Percentiles rank a stretch among this genome's conserved stretches.
Evolutionary conservation across 1,140 invertebrate genomes (phyloP).

Genomic region (Capitella teleta): DNA sequence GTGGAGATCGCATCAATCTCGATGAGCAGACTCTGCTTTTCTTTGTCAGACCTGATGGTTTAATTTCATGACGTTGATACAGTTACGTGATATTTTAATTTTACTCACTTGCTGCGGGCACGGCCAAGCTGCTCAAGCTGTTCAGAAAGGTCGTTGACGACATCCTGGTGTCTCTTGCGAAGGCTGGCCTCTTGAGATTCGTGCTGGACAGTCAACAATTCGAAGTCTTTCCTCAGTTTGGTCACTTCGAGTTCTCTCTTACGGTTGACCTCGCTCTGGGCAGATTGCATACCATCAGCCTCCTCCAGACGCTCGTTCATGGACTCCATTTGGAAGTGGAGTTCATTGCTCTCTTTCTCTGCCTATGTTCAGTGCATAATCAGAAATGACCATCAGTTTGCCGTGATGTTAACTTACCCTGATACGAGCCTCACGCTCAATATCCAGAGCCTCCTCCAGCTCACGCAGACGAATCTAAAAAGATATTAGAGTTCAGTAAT

Average conservation of each 20-base stretch:
- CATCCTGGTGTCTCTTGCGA: slow-evolving; percentile 35
- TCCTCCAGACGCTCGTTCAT: slow-evolving; percentile 37
- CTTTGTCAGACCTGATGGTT: slow-evolving; percentile 34
- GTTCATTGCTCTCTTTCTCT: slow-evolving; percentile 34
- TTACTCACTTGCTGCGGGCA: slow-evolving; percentile 30
- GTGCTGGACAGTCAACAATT: slow-evolving; percentile 28
- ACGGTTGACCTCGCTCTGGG: slow-evolving; percentile 31
- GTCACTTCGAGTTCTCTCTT: slow-evolving; percentile 34
- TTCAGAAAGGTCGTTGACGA: slow-evolving; percentile 37
- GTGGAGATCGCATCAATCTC: slow-evolving; percentile 37
- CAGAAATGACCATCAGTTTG: no score
- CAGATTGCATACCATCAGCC: slow-evolving; percentile 14
- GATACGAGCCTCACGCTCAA: slow-evolving; percentile 34
- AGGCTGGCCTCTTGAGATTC: slow-evolving; percentile 31
- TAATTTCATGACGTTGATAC: neutral
- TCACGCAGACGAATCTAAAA: slow-evolving; percentile 33
- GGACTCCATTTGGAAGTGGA: slow-evolving; percentile 28
- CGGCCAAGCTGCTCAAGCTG: slow-evolving; percentile 37
- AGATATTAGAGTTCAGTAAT: no score
- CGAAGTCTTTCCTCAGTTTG: slow-evolving; percentile 39
- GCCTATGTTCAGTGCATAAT: no score
- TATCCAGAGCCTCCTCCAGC: slow-evolving; percentile 38
- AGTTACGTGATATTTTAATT: neutral
- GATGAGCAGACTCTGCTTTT: slow-evolving; percentile 35
- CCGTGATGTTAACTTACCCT: no score